These are phyloP conservation scores for Dasyurus viverrinus DNA, from an alignment of 2,113 vertebrate genomes.

Conservation along the genomic window DNA sequence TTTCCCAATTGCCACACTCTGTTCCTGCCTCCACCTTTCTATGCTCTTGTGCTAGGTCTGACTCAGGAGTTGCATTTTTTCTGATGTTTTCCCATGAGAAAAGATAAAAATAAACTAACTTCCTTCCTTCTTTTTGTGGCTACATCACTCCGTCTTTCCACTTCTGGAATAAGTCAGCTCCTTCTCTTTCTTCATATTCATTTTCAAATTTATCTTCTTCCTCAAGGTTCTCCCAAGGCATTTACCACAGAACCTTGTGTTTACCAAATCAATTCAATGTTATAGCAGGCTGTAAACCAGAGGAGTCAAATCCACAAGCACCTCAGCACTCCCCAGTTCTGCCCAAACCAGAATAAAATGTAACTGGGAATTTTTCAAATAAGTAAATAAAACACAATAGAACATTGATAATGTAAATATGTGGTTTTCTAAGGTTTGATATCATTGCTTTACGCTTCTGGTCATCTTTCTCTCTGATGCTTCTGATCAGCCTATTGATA, in stretches of 20 bases:
- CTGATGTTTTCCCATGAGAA: conserved; percentile 33
- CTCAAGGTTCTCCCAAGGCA: neutral
- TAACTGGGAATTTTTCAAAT: neutral
- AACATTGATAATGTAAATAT: neutral
- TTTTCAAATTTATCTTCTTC: neutral
- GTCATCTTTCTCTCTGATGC: neutral
- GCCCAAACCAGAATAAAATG: neutral
- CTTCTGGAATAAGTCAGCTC: neutral
- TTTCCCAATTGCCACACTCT: neutral
- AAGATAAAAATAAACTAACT: conserved; percentile 44
- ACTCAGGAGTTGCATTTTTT: conserved; percentile 41
- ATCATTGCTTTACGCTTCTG: neutral
- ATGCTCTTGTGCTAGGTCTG: conserved; percentile 24
- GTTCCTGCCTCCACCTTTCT: neutral
- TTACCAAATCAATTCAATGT: no score
- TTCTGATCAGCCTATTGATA: neutral
- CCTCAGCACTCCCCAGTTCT: neutral
- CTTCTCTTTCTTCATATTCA: neutral
- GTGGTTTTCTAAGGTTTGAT: neutral
- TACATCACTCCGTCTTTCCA: neutral
- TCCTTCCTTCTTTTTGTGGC: conserved; percentile 16
- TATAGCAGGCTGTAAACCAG: neutral
- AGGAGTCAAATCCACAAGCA: no score
- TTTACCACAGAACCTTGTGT: neutral
- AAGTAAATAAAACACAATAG: no score